Evolutionary conservation across 2,797 vertebrate species (phyloP), one percentile per base, ranked within the genome.

Genomic region (Sitta carolinensis): DNA sequence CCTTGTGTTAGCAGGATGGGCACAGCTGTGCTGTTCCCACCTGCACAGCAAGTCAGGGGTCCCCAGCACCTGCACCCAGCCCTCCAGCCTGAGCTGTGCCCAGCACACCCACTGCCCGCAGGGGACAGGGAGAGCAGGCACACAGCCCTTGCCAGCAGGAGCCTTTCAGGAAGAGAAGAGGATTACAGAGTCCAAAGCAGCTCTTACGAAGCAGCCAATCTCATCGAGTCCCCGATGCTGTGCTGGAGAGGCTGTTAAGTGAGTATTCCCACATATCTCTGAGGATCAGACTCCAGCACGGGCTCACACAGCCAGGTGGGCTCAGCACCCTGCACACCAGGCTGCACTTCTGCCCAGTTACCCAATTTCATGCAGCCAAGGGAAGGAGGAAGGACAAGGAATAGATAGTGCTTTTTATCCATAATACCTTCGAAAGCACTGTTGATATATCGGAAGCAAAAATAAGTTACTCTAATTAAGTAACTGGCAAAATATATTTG

Each of bases 161-260:
- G 32, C 29, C 29, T 69, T 61, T n/a, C 0, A 5, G 42, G 59
- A 59, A 58, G 42, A 13, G 32, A 55, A 57, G 32, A 61, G 30
- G 11, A 76, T 36, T 52, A 21, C 34, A 68, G 47, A 45, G 22
- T 18, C 66, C 57, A 43, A 58, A n/a, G n/a, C 79, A 87, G 83
- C 83, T 75, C n/a, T 32, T 32, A 26, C 1, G 7, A 48, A 63
- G 40, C 48, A 54, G 73, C 26, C 7, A 12, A 17, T 26, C 62
- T 72, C 58, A 75, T 8, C 55, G 38, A 68, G 55, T 27, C 18
- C 27, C 34, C 0, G 1, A 3, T 5, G 20, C 11, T 8, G 3
- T 2, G 1, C 3, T 16, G 40, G 26, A 82, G 45, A 83, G 59
- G 47, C 6, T 52, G 51, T 11, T 21, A 19, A 32, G 55, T 0